Conservation (phyloP, 2,797 vertebrate genomes). For the Pempheris klunzingeri region DNA sequence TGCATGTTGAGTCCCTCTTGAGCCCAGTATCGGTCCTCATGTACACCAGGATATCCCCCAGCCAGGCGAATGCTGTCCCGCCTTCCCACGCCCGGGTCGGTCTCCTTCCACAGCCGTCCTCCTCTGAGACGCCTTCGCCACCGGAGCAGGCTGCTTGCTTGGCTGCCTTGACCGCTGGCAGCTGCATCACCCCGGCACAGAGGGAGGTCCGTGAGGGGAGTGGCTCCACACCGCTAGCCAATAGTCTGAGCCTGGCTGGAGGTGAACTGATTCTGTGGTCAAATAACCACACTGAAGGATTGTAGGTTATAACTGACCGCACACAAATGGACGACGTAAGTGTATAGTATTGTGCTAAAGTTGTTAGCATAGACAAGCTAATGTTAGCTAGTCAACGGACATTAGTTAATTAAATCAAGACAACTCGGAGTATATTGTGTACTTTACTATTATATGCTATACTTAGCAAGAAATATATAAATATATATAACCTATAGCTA, state of each 20-base stretch:
- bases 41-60: slow-evolving; percentile 1
- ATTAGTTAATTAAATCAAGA: not conserved
- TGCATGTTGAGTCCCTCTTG: slow-evolving; percentile 69
- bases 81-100: slow-evolving; percentile 10
- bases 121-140: not conserved
- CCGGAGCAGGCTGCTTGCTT: not conserved
- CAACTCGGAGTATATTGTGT: not conserved
- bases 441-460: not conserved
- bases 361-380: slow-evolving; percentile 4
- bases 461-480: not conserved
- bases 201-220: slow-evolving; percentile 47
- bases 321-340: no score
- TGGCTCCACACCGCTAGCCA: slow-evolving; percentile 51
- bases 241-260: slow-evolving; percentile 18
- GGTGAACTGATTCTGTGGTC: not conserved
- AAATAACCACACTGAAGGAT: not conserved
- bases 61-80: not conserved
- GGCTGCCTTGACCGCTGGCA: slow-evolving; percentile 20
- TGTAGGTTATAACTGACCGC: not conserved
- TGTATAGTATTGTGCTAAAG: no score
- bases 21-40: no score
- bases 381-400: not conserved
- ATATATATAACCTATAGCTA: not conserved
- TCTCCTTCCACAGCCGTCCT: no score
- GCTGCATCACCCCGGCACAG: slow-evolving; percentile 30